Evolutionary conservation across 2,888 invertebrate species (phyloP), one percentile per base, ranked within the genome.

Genomic region (Drosophila setosimentum): DNA sequence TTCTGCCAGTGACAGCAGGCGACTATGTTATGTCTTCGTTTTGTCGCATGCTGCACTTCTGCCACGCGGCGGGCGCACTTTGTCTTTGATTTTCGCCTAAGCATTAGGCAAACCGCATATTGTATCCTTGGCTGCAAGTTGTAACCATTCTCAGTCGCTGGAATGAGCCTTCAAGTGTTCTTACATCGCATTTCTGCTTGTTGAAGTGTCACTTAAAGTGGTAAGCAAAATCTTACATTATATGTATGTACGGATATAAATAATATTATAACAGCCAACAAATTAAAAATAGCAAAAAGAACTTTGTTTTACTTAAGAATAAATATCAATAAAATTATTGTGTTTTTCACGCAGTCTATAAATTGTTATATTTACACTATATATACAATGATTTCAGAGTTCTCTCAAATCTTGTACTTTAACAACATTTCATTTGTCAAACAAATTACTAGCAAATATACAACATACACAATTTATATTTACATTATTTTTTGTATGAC

Each of bases 21-120:
- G 68, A 29, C 59, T 66, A 60, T 66, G 69, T 82, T 73, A n/a
- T n/a, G 76, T 71, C 79, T 83, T 58, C 71, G 81, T 64, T 72
- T 29, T 71, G 60, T 71, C 85, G 79, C 79, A 87, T 71, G 73
- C 73, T 89, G 87, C 87, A 85, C 85, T 84, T 79, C 89, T 70
- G 70, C 68, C 70, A 68, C 62, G 64, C 82, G 66, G 59, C 68
- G 49, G 51, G 69, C n/a, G 73, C 87, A 87, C 82, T 89, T 66
- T 85, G 89, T 80, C 89, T 84, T 83, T 83, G 86, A 83, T 88
- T 86, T 83, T 78, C 78, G 83, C 53, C 78, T 74, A 80, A 63
- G 71, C 83, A 74, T 76, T 70, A 73, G 71, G 72, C 62, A 71
- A 78, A 63, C 76, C 83, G 45, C 73, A 78, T 62, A 50, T 35